These are phyloP conservation scores for Peromyscus eremicus DNA, from an alignment of 2,797 vertebrate species.

Conservation along the genomic window DNA sequence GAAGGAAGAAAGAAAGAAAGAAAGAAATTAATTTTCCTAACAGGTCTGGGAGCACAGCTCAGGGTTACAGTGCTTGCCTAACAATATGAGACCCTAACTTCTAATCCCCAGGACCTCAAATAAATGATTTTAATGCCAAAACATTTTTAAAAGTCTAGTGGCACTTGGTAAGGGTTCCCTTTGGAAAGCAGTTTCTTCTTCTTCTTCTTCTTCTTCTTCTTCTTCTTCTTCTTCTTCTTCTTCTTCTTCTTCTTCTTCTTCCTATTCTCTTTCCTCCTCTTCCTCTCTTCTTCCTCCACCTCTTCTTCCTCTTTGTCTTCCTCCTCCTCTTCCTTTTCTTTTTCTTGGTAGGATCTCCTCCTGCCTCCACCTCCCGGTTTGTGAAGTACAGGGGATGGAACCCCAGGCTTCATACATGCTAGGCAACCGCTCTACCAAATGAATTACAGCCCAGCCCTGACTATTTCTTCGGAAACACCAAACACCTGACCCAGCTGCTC, in stretches of 20 bases:
- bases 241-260: background rate
- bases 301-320: background rate
- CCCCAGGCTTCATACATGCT: background rate
- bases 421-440: background rate
- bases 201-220: accelerated
- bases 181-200: background rate
- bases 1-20: too few species aligned
- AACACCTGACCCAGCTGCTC: background rate
- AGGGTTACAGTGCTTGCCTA: background rate
- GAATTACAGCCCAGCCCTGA: too few species aligned
- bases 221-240: background rate
- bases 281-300: background rate
- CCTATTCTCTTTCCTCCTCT: background rate
- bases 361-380: background rate
- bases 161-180: background rate
- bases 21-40: too few species aligned
- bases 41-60: background rate
- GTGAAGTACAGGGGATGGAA: background rate
- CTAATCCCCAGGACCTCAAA: background rate
- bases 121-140: background rate
- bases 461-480: background rate
- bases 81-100: background rate
- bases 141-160: background rate
- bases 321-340: too few species aligned
- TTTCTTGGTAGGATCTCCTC: background rate